Evolutionary conservation across 2,888 invertebrate genomes (phyloP).

Genomic region (Corbicula japonica): DNA sequence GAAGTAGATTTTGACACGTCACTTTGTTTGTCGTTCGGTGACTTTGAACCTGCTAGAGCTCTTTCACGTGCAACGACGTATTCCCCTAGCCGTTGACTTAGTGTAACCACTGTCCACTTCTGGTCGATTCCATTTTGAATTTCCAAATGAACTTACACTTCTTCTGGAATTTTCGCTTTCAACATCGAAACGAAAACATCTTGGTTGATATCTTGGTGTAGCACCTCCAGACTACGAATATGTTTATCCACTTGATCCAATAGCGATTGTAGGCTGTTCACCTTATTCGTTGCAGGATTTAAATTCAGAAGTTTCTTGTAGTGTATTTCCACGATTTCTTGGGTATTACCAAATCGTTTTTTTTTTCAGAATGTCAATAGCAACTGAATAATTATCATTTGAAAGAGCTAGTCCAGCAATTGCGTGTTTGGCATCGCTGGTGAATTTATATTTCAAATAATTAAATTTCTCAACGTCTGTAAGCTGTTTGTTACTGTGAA

Average conservation of each 20-base stretch:
- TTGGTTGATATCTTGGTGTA: conserved; percentile 25
- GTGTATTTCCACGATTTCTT: conserved; percentile 51
- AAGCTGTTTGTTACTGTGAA: conserved; percentile 39
- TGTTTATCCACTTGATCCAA: conserved; percentile 30
- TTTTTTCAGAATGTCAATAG: conserved; percentile 29
- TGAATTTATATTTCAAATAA: conserved; percentile 41
- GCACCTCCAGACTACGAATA: conserved; percentile 28
- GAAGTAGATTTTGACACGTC: neutral
- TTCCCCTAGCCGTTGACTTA: conserved; percentile 7
- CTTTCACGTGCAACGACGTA: conserved; percentile 27
- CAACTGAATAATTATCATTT: conserved; percentile 47
- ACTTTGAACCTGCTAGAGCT: conserved; percentile 13
- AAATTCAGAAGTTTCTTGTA: conserved; percentile 45
- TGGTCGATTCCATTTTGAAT: conserved; percentile 33
- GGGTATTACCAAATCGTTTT: conserved; percentile 44
- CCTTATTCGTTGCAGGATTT: conserved; percentile 17
- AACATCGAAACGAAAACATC: conserved; percentile 39
- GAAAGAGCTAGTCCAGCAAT: conserved; percentile 44
- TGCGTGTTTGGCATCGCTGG: conserved; percentile 34
- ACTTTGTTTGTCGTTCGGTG: too few relatives aligned
- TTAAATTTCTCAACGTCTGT: conserved; percentile 50
- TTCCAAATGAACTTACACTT: conserved; percentile 33
- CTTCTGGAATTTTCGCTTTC: conserved; percentile 27
- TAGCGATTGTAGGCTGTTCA: conserved; percentile 19
- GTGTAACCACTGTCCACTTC: conserved; percentile 9